Base-by-base conservation (phyloP, 2,888 invertebrate genomes). In the Cylloceria caligata region DNA sequence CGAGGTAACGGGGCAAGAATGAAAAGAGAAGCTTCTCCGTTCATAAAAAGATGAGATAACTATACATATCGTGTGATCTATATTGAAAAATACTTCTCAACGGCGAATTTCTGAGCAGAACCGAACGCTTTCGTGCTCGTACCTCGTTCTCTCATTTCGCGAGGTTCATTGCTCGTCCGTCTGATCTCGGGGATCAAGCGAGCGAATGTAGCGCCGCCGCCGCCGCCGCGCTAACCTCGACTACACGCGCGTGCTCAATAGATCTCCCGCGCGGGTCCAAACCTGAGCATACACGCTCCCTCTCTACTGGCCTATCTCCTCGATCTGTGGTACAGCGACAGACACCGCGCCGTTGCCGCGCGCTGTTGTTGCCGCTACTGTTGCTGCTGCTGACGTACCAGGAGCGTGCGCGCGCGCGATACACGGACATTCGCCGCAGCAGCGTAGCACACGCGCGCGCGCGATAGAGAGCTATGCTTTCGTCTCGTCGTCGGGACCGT, bases 181-280 rank as follows among this genome's bases (percentile, higher is more conserved):
- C 62, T 13, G 45, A 45, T 45, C 16, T 9, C 65, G 39, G 19
- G 9, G 75, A 27, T 34, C 42, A 68, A 49, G 16, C 64, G 69
- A 16, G 27, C 76, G 83, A 80, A 36, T 13, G 72, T 69, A 68
- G 83, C 78, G 76, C 65, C 77, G 78, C 81, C 78, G 76, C 49
- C 71, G 65, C 62, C 42, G 45, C 49, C 52, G 78, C 68, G 64
- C 49, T 64, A 49, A 47, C 27, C 52, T 16, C 57, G 69, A 68
- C 45, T 67, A 30, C 21, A 49, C n/a, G 5, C 27, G 45, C 64
- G 27, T 57, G 57, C 34, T 11, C 67, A 65, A 27, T 62, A 57
- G 76, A 80, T 80, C 83, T 76, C 52, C 67, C 62, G 76, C 80
- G 76, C 80, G 47, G 52, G 52, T 82, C 79, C 71, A 72, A 27